These are phyloP conservation scores for Calameuta filiformis DNA, from an alignment of 2,888 invertebrate genomes.

Conservation along the genomic window DNA sequence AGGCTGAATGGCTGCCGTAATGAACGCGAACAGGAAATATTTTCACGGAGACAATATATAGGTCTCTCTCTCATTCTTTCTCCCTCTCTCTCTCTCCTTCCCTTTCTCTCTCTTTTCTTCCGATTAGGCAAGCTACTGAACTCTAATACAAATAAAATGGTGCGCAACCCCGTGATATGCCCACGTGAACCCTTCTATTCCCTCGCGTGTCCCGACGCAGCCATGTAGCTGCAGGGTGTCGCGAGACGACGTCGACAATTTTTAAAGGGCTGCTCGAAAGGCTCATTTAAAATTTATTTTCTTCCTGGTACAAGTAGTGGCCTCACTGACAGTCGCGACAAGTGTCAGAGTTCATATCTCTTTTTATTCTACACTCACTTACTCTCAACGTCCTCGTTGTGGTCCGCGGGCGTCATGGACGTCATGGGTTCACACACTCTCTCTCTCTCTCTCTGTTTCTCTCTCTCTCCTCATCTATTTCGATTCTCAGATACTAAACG, in stretches of 20 bases:
- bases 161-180: not conserved
- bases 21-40: conserved; percentile 29
- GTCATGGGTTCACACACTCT: too few species aligned
- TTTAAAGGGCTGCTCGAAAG: too few species aligned
- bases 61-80: conserved; percentile 16
- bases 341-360: too few species aligned
- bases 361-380: not conserved
- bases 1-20: conserved; percentile 13
- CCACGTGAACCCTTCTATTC: too few species aligned
- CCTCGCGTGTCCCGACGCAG: too few species aligned
- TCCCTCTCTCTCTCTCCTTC: not conserved
- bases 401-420: too few species aligned
- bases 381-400: not conserved
- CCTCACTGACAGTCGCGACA: too few species aligned
- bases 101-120: not conserved
- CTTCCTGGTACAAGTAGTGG: too few species aligned
- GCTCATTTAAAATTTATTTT: too few species aligned
- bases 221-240: too few species aligned
- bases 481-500: not conserved
- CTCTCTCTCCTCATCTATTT: not conserved
- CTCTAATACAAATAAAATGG: not conserved
- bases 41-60: conserved; percentile 26
- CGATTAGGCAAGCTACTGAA: not conserved
- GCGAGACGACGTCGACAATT: too few species aligned
- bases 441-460: not conserved